These are phyloP conservation scores for Sebastes aleutianus DNA, from an alignment of 2,797 vertebrate genomes.

Conservation along the genomic window DNA sequence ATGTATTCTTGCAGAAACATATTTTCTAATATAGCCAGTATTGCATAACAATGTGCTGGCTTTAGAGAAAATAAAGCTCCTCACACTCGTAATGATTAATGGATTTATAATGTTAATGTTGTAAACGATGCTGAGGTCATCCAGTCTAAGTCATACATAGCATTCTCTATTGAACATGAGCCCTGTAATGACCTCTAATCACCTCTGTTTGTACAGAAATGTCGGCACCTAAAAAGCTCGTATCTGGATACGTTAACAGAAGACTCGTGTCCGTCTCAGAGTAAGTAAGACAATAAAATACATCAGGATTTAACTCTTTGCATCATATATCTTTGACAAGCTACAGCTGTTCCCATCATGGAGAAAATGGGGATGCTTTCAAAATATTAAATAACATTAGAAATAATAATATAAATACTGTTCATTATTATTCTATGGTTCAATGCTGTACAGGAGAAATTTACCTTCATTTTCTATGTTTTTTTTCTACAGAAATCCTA, in stretches of 20 bases:
- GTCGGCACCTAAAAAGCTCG: background rate
- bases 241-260: background rate
- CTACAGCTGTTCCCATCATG: background rate
- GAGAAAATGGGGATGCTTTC: background rate
- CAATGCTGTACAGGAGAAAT: background rate
- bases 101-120: background rate
- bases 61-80: background rate
- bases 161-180: background rate
- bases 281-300: conserved; percentile 36
- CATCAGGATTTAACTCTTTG: background rate
- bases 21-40: background rate
- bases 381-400: background rate
- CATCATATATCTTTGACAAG: too few relatives aligned
- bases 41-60: background rate
- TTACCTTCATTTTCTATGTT: background rate
- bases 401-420: background rate
- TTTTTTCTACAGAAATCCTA: conserved; percentile 9
- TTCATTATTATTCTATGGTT: background rate
- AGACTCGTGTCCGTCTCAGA: fast-evolving
- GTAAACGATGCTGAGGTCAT: background rate
- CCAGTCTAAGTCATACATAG: background rate
- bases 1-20: background rate
- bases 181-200: background rate
- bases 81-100: background rate
- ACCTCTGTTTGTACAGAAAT: conserved; percentile 11